These are phyloP conservation scores for Cephalopholis sonnerati DNA, from an alignment of 2,113 vertebrate genomes.

Conservation along the genomic window DNA sequence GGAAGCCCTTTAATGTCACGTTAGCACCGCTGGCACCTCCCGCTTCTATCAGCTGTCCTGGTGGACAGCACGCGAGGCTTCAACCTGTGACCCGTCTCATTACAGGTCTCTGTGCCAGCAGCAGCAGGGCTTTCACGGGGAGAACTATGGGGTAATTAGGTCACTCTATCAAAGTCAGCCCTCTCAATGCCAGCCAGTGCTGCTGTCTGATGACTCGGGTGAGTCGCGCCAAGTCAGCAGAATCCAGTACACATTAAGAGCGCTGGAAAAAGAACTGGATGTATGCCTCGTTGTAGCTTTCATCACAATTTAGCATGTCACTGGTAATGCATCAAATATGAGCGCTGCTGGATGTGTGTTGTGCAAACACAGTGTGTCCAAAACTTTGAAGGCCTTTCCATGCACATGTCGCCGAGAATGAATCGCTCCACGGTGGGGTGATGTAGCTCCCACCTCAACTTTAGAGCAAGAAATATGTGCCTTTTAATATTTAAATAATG, in stretches of 20 bases:
- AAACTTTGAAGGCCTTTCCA: conserved; percentile 27
- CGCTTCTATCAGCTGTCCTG: conserved; percentile 39
- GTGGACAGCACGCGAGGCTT: neutral
- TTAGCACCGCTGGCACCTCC: neutral
- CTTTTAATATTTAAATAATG: neutral
- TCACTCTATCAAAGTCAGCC: conserved; percentile 70
- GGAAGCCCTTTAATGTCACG: conserved; percentile 42
- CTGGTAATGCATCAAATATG: conserved; percentile 37
- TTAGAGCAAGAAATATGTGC: neutral
- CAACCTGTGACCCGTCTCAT: conserved; percentile 62
- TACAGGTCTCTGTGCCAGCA: conserved; percentile 48
- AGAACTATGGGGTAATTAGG: conserved; percentile 61
- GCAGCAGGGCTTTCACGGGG: conserved; percentile 49
- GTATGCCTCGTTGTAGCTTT: conserved; percentile 50
- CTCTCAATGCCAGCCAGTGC: conserved; percentile 54
- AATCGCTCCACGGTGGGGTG: neutral
- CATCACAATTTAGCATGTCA: conserved; percentile 51
- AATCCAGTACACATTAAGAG: conserved; percentile 56
- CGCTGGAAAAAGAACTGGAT: conserved; percentile 44
- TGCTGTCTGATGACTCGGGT: conserved; percentile 58
- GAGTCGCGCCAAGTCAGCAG: conserved; percentile 62
- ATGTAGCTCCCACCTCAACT: conserved; percentile 15
- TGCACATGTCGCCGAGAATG: conserved; percentile 17
- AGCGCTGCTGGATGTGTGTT: conserved; percentile 37
- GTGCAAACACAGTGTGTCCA: conserved; percentile 23